Conservation (phyloP, 2,888 invertebrate species). For the Mimas tiliae region DNA sequence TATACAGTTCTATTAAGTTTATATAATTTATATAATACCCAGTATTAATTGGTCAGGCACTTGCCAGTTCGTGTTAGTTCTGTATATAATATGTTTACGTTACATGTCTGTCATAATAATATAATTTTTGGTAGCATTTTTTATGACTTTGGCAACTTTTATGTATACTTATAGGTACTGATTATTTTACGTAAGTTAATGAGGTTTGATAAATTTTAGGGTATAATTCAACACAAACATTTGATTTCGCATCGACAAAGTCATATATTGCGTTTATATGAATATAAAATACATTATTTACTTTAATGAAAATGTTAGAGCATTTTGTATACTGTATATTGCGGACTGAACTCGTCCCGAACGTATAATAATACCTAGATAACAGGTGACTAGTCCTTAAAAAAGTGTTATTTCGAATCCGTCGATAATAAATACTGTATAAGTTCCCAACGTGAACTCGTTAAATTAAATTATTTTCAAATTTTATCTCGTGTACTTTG, state of each 20-base stretch:
- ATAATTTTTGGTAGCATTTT: conserved; percentile 43
- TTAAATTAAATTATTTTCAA: conserved; percentile 23
- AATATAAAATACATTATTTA: conserved; percentile 55
- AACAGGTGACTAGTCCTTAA: conserved; percentile 59
- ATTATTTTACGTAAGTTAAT: conserved; percentile 43
- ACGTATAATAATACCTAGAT: conserved; percentile 42
- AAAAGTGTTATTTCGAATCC: conserved; percentile 52
- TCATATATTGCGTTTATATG: conserved; percentile 55
- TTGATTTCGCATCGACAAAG: conserved; percentile 53
- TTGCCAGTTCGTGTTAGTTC: conserved; percentile 74
- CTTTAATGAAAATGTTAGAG: conserved; percentile 37
- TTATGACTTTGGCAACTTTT: conserved; percentile 41
- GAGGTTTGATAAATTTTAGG: conserved; percentile 42
- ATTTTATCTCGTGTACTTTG: conserved; percentile 20
- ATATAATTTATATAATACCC: conserved; percentile 67
- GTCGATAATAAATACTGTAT: conserved; percentile 38
- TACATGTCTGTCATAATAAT: conserved; percentile 59
- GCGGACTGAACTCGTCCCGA: conserved; percentile 59
- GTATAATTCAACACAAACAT: conserved; percentile 35
- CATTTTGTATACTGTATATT: conserved; percentile 43
- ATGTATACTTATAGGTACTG: conserved; percentile 46
- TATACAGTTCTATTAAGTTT: conserved; percentile 53
- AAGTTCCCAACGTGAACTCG: conserved; percentile 23
- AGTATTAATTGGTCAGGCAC: conserved; percentile 73
- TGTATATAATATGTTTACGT: conserved; percentile 66